Conservation (phyloP, 2,888 invertebrate genomes). For the Glyphotaelius pellucidus region DNA sequence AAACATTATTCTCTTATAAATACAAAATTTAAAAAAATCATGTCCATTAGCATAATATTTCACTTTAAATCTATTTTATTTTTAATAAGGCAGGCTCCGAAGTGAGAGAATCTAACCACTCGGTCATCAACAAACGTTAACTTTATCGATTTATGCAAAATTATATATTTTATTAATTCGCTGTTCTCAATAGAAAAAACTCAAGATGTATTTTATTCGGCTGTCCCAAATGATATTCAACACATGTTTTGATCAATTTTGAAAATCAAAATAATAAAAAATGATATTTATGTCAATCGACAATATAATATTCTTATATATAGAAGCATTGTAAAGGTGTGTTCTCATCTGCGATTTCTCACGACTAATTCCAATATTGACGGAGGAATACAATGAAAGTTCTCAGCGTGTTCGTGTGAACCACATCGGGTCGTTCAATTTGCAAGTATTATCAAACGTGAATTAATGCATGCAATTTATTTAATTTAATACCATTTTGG, state of each 20-base stretch:
- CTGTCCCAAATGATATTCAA: not conserved
- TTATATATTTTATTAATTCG: not conserved
- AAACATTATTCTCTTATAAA: not conserved
- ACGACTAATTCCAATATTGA: not conserved
- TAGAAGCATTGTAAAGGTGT: not conserved
- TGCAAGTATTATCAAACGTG: not conserved
- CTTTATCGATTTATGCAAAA: not conserved
- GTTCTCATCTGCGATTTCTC: constrained; percentile 8
- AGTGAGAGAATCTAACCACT: not conserved
- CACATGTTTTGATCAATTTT: not conserved
- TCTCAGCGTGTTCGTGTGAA: constrained; percentile 13
- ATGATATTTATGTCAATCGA: not conserved
- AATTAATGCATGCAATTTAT: not conserved
- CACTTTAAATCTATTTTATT: not conserved
- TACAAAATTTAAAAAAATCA: not conserved
- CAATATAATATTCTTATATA: not conserved
- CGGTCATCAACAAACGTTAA: not conserved
- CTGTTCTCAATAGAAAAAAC: not conserved
- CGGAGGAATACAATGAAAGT: not conserved
- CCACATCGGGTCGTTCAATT: not conserved
- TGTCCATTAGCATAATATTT: not conserved
- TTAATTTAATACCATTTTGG: not conserved
- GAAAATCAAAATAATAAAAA: not conserved
- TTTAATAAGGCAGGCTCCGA: not conserved
- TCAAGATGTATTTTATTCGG: no score